These are phyloP conservation scores for Drosophila maculinotata DNA, from an alignment of 2,888 invertebrate genomes.

Conservation along the genomic window DNA sequence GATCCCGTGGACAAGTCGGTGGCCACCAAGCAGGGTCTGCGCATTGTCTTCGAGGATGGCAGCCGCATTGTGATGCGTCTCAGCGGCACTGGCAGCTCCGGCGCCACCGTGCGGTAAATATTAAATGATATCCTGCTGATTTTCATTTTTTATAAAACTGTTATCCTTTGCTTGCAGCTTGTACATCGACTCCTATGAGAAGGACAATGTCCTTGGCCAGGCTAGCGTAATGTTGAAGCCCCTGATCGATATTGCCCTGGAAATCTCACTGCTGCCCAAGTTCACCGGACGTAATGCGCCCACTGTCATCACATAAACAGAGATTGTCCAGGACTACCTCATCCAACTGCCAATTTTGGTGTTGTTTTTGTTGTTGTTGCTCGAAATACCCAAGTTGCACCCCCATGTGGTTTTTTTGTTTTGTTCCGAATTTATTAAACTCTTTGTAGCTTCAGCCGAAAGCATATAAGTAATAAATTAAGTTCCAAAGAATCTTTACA, in stretches of 20 bases:
- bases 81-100: slow-evolving; percentile 99
- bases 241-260: slow-evolving; percentile 93
- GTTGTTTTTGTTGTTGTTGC: slow-evolving; percentile 25
- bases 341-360: slow-evolving; percentile 25
- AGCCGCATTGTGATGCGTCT: slow-evolving; percentile 96
- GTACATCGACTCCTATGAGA: slow-evolving; percentile 97
- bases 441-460: slow-evolving; percentile 46
- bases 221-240: slow-evolving; percentile 93
- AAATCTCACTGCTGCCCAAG: slow-evolving; percentile 92
- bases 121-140: neutral
- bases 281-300: slow-evolving; percentile 96
- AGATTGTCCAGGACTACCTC: neutral
- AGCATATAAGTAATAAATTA: slow-evolving; percentile 8
- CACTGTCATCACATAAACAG: slow-evolving; percentile 96
- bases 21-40: slow-evolving; percentile 95
- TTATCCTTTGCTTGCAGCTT: slow-evolving; percentile 85
- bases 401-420: slow-evolving; percentile 46
- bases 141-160: slow-evolving; percentile 2
- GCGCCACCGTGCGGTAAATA: slow-evolving; percentile 95
- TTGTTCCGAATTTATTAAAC: slow-evolving; percentile 48
- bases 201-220: slow-evolving; percentile 88
- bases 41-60: slow-evolving; percentile 97
- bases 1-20: slow-evolving; percentile 98
- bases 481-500: slow-evolving; percentile 3
- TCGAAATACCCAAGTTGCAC: slow-evolving; percentile 31